These are phyloP conservation scores for Nephrotoma flavescens DNA, from an alignment of 2,888 invertebrate species.

Conservation along the genomic window DNA sequence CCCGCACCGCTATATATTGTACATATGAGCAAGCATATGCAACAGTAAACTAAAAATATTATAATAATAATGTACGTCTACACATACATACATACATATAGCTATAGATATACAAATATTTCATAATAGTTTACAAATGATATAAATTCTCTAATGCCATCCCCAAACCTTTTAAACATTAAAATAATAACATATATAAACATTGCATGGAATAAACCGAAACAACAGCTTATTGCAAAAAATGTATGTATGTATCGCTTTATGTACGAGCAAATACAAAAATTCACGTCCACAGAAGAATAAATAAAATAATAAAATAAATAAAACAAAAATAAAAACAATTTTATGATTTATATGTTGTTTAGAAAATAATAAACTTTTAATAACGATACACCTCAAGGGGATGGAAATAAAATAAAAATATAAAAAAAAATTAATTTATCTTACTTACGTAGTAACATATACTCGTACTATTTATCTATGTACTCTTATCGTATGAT, in stretches of 20 bases:
- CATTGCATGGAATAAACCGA: neutral
- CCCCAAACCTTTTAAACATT: neutral
- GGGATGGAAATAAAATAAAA: neutral
- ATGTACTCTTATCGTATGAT: neutral
- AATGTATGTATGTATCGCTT: neutral
- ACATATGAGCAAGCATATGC: neutral
- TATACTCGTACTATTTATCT: neutral
- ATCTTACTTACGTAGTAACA: neutral
- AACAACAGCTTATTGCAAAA: neutral
- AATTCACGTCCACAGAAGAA: neutral
- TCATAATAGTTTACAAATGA: neutral
- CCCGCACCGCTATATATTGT: neutral
- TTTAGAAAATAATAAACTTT: neutral
- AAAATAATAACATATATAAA: neutral
- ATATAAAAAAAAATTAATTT: neutral
- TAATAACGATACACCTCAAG: neutral
- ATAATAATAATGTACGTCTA: neutral
- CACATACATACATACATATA: neutral
- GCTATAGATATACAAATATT: neutral
- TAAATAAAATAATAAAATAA: neutral
- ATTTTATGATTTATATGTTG: neutral
- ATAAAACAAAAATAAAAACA: neutral
- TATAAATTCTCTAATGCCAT: neutral
- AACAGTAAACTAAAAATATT: neutral
- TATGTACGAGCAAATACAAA: neutral